These are phyloP conservation scores for Trachelus tabidus DNA, from an alignment of 2,888 invertebrate genomes.

Conservation along the genomic window DNA sequence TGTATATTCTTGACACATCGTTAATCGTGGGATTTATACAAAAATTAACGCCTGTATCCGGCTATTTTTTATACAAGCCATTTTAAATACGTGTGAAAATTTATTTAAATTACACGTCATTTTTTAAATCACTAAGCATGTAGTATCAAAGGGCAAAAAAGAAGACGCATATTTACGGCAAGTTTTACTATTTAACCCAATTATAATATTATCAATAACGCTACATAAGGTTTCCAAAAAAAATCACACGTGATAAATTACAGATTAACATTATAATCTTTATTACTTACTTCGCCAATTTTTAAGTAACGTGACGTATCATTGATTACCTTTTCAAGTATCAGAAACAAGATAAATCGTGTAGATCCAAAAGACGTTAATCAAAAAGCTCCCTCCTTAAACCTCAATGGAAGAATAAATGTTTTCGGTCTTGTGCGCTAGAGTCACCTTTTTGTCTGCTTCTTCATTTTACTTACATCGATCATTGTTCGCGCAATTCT, in stretches of 20 bases:
- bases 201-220: background rate
- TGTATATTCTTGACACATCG: no score
- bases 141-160: background rate
- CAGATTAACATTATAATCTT: background rate
- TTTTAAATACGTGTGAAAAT: no score
- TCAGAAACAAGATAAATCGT: background rate
- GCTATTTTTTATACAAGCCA: no score
- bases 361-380: background rate
- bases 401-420: slow-evolving; percentile 13
- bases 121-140: background rate
- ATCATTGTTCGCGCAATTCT: background rate
- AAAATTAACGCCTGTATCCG: no score
- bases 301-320: background rate
- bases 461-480: background rate
- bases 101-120: no score
- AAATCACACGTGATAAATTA: background rate
- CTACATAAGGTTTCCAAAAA: background rate
- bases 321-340: background rate
- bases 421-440: slow-evolving; percentile 48
- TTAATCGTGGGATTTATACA: no score
- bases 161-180: background rate
- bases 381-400: slow-evolving; percentile 3
- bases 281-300: background rate
- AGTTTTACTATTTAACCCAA: background rate
- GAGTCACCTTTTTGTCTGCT: slow-evolving; percentile 49